phyloP scores from a whole-genome alignment of 2,888 invertebrate genomes.

The Sacculina carcini region DNA sequence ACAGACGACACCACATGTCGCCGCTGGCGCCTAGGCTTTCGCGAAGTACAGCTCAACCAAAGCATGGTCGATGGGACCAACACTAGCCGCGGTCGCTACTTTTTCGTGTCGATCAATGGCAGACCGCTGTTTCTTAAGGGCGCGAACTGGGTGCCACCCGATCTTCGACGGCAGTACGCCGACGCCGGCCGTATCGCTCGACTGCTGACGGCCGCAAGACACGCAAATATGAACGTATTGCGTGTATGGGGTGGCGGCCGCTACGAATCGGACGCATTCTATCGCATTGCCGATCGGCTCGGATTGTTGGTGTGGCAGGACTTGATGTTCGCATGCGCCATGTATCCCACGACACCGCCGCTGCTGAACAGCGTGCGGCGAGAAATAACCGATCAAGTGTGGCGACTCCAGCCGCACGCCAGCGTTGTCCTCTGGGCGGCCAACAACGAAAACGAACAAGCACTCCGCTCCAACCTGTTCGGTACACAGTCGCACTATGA shows the following conservation, averaged over 20 bases:
- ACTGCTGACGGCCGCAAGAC: conserved; percentile 38
- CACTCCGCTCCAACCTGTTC: conserved; percentile 27
- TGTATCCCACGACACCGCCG: conserved; percentile 52
- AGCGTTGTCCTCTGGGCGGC: conserved; percentile 28
- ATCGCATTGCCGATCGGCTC: conserved; percentile 49
- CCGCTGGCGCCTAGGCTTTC: conserved; percentile 36
- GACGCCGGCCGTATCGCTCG: conserved; percentile 28
- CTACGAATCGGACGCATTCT: conserved; percentile 75
- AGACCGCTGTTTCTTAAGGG: conserved; percentile 80
- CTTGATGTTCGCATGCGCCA: conserved; percentile 81
- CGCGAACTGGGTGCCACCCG: conserved; percentile 72
- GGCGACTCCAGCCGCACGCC: conserved; percentile 56
- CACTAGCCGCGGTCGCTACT: conserved; percentile 32
- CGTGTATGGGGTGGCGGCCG: conserved; percentile 98
- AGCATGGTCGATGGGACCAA: conserved; percentile 24
- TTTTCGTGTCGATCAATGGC: conserved; percentile 64
- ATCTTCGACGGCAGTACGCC: conserved; percentile 50
- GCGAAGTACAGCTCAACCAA: conserved; percentile 57
- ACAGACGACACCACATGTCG: not conserved
- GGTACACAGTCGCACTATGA: conserved; percentile 25
- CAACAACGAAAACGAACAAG: conserved; percentile 33
- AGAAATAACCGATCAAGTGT: conserved; percentile 57
- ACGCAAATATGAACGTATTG: conserved; percentile 68
- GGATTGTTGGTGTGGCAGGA: conserved; percentile 95
- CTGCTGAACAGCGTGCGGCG: conserved; percentile 43